Base-by-base conservation (phyloP, 2,113 vertebrate genomes). In the Chauna torquata region DNA sequence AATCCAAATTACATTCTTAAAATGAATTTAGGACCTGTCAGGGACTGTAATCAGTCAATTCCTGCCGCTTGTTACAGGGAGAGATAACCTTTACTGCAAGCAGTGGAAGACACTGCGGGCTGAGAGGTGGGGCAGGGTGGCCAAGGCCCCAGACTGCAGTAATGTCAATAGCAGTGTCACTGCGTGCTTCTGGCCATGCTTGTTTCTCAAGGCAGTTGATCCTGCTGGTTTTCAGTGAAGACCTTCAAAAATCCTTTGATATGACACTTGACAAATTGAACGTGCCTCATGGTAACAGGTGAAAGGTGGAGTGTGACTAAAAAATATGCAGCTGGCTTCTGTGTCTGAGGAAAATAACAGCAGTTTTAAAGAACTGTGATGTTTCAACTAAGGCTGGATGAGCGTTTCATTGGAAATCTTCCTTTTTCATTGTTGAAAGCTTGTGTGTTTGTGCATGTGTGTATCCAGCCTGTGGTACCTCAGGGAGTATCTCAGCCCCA, bases 51-150 rank as follows among this genome's bases (percentile, higher is more conserved):
- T 92, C 74, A 77, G 40, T 64, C 80, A 72, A 58, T 79, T 92
- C 82, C 61, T 59, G 80, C 45, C 49, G 27, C 30, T 59, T 82
- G 62, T 65, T 61, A 49, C n/a, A 45, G 81, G 38, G 16, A 62
- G 70, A 87, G 96, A 95, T 96, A 95, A 97, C 94, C 94, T 92
- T 94, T 88, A 27, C 59, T 5, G 1, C 54, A 59, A 28, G 58
- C 22, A 50, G 30, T 66, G n/a, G 59, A 72, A 78, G 95, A 81
- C 57, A 38, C 7, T 52, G 44, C 25, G 80, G 44, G 6, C 69
- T 76, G 44, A 57, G 71, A 61, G 3, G 27, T 74, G 38, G 52
- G 74, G 40, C 25, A 8, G 34, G 9, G 69, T 49, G 14, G 62
- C 69, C 77, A 57, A 70, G 38, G 54, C 74, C 75, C 47, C 66